Evolutionary conservation across 2,797 vertebrate species (phyloP).

Genomic region (Leptodactylus fallax): DNA sequence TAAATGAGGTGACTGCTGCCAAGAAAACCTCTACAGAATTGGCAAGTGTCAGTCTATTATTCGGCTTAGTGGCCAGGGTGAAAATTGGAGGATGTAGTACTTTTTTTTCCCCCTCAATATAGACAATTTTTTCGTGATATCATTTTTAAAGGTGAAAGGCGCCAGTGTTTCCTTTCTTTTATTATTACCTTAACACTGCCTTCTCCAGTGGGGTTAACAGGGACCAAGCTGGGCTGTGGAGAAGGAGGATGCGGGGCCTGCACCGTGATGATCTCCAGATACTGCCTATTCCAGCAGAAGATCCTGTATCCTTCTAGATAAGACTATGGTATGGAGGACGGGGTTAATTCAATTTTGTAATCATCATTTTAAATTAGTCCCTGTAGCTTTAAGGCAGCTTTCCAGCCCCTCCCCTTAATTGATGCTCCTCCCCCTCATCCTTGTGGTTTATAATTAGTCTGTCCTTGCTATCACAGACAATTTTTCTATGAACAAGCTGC

Average conservation of each 20-base stretch:
- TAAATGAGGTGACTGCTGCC: too few relatives aligned
- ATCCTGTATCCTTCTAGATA: conserved; percentile 88
- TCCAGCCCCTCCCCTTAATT: neutral
- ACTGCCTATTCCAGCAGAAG: conserved; percentile 76
- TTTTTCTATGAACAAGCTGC: neutral
- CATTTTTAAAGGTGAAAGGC: neutral
- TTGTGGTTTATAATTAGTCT: too few relatives aligned
- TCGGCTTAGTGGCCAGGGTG: too few relatives aligned
- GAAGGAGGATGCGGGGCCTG: conserved; percentile 96
- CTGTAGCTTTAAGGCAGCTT: neutral
- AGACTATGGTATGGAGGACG: neutral
- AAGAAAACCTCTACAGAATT: too few relatives aligned
- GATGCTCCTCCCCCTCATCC: neutral
- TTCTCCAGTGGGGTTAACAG: conserved; percentile 86
- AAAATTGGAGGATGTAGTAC: too few relatives aligned
- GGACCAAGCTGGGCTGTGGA: conserved; percentile 94
- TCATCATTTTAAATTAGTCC: neutral
- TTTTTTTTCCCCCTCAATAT: too few relatives aligned
- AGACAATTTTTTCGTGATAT: too few relatives aligned
- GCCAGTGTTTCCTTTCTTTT: neutral
- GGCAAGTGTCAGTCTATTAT: too few relatives aligned
- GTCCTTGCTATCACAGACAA: too few relatives aligned
- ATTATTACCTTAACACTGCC: conserved; percentile 75
- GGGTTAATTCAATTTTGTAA: neutral
- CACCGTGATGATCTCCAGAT: conserved; percentile 93